Conservation (phyloP, 2,113 vertebrate genomes). For the Neodon shergylaensis region DNA sequence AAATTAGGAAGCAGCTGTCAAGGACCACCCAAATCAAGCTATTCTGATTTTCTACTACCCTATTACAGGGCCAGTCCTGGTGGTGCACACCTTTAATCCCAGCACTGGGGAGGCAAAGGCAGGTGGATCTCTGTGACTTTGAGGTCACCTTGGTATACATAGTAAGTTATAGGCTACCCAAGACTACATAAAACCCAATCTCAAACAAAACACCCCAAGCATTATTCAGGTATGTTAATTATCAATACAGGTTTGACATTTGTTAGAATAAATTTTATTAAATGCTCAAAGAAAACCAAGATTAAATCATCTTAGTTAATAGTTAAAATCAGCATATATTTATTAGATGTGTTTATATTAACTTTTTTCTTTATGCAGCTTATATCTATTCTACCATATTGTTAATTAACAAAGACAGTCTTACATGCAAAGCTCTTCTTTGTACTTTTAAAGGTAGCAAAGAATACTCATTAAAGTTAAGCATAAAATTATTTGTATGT, state of each 20-base stretch:
- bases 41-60: conserved; percentile 26
- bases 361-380: neutral
- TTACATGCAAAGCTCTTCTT: neutral
- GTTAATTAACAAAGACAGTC: neutral
- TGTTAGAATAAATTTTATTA: conserved; percentile 20
- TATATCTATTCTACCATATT: neutral
- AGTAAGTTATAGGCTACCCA: neutral
- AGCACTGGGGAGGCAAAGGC: neutral
- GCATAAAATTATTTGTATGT: neutral
- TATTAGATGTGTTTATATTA: neutral
- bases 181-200: neutral
- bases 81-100: neutral
- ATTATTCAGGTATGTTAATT: conserved; percentile 5
- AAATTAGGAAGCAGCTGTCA: neutral
- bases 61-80: neutral
- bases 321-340: conserved; percentile 29
- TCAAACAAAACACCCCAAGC: neutral
- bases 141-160: neutral
- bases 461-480: neutral
- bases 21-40: conserved; percentile 17
- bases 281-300: conserved; percentile 50
- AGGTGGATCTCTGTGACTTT: neutral
- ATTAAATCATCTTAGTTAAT: neutral
- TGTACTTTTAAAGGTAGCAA: neutral
- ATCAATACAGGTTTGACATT: neutral